A percentile compares a stretch with the other conserved stretches of the same genome.
Conservation (phyloP, 2,888 invertebrate genomes). For the Volucella bombylans region DNA sequence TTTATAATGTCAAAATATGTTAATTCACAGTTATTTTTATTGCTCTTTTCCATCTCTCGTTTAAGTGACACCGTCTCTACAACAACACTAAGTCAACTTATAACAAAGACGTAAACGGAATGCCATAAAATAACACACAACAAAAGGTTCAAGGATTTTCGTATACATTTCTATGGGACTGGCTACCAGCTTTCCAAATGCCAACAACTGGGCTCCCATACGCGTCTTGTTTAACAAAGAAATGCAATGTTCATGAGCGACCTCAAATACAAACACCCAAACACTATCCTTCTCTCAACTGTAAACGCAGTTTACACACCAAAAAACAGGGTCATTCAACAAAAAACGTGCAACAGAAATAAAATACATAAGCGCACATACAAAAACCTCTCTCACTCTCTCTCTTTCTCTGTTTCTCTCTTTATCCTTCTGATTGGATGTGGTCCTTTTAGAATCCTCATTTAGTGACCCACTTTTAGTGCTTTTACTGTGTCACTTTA, state of each 20-base stretch:
- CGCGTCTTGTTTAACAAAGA: slow-evolving; percentile 5
- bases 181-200: neutral
- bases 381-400: slow-evolving; percentile 15
- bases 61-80: neutral
- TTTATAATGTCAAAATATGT: too few relatives aligned
- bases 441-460: slow-evolving; percentile 26
- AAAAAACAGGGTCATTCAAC: slow-evolving; percentile 37
- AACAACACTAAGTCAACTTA: neutral
- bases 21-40: too few relatives aligned
- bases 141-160: slow-evolving; percentile 11
- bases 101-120: neutral
- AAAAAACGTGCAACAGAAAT: slow-evolving; percentile 29
- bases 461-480: slow-evolving; percentile 58
- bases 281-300: slow-evolving; percentile 2
- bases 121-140: neutral
- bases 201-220: neutral
- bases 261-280: slow-evolving; percentile 5
- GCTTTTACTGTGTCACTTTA: slow-evolving; percentile 58
- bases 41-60: too few relatives aligned
- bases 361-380: neutral
- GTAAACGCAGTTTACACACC: slow-evolving; percentile 50
- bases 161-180: slow-evolving; percentile 19
- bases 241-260: too few relatives aligned
- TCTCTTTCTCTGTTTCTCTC: neutral
- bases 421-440: neutral